These are phyloP conservation scores for Anaspis maculata DNA, from an alignment of 2,888 invertebrate species.

Conservation along the genomic window DNA sequence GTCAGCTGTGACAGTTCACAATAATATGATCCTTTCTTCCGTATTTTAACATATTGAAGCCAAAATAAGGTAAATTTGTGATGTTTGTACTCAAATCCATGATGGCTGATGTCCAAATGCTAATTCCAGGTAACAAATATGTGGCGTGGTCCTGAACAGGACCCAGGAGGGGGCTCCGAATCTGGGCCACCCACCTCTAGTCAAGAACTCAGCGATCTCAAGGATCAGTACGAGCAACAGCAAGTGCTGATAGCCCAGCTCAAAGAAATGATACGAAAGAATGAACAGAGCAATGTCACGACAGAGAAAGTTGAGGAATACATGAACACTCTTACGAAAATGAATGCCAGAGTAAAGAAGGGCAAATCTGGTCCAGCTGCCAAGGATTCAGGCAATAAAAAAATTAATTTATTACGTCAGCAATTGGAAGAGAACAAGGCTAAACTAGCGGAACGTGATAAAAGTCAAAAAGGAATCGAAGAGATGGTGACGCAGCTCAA, in stretches of 20 bases:
- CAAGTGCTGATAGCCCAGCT: conserved; percentile 39
- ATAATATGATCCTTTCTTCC: too few species aligned
- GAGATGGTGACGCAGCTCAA: conserved; percentile 47
- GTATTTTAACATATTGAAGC: conserved; percentile 8
- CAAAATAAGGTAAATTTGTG: conserved; percentile 8
- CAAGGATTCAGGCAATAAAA: conserved; percentile 37
- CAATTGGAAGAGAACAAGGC: conserved; percentile 49
- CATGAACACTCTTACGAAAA: conserved; percentile 38
- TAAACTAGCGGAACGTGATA: conserved; percentile 46
- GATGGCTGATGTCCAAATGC: too few species aligned
- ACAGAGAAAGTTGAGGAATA: conserved; percentile 42
- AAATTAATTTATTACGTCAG: conserved; percentile 45
- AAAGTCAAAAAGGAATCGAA: conserved; percentile 46
- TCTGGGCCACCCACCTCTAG: conserved; percentile 23
- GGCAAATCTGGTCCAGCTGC: conserved; percentile 26
- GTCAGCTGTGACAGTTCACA: too few species aligned
- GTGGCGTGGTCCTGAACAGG: conserved; percentile 34
- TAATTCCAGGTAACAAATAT: conserved; percentile 17
- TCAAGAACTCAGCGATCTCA: conserved; percentile 34
- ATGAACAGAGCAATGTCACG: conserved; percentile 37
- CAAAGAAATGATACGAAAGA: conserved; percentile 41
- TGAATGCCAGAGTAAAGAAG: conserved; percentile 34
- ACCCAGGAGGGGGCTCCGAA: conserved; percentile 31
- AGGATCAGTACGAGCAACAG: conserved; percentile 40
- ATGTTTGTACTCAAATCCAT: background rate